Evolutionary conservation across 1,140 invertebrate species (phyloP), one percentile per base, ranked within the genome.

Genomic region (Chymomyza costata): DNA sequence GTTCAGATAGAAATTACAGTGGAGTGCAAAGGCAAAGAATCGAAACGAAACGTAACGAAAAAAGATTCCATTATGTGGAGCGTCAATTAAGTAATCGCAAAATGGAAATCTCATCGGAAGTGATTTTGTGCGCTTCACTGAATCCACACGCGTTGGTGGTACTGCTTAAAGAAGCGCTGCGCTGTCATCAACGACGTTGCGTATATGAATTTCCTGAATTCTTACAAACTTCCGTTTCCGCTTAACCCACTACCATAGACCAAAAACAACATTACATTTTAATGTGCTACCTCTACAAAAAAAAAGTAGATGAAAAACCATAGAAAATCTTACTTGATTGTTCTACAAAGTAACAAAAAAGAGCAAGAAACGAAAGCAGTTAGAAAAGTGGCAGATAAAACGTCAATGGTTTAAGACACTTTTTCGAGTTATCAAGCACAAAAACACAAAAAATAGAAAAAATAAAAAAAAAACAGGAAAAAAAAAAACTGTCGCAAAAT

Each of bases 61-160:
- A n/a, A 25, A 25, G 47, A 51, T 70, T 78, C 71, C 71, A 76
- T 76, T 76, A 70, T 66, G 67, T 76, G 71, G 65, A 76, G 71
- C 78, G 71, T 78, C 71, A 76, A 76, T 76, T 76, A 76, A 76
- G 71, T 76, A 76, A 76, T 76, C 71, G 57, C 65, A 66, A 76
- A 76, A 76, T 76, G 78, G 65, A 76, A 76, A 76, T 76, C 71
- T 76, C 71, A 78, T 76, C 71, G 71, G 71, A 76, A 76, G 71
- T 76, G 71, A 76, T 76, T 78, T 76, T 76, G 70, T 76, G 65
- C 65, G 69, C 69, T 56, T 65, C 55, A 64, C 47, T 61, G 67
- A 46, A n/a, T n/a, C n/a, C n/a, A n/a, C n/a, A n/a, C n/a, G n/a
- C n/a, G n/a, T n/a, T n/a, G n/a, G n/a, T n/a, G n/a, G n/a, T n/a